Conservation (phyloP, 2,797 vertebrate genomes). For the Gambusia yucatana region DNA sequence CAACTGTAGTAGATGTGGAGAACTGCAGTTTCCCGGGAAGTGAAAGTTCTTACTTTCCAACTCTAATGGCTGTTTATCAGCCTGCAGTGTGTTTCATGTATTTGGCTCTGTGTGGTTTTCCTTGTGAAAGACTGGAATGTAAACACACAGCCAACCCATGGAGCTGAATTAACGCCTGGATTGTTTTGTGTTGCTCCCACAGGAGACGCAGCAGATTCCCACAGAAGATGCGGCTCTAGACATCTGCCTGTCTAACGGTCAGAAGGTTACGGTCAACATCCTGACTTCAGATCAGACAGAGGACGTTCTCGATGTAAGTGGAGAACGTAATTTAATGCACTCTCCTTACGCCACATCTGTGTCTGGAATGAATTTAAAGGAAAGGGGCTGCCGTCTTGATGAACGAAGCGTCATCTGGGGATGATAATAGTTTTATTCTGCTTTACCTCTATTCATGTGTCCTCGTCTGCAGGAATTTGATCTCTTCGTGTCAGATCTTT, state of each 20-base stretch:
- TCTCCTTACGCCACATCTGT: background rate
- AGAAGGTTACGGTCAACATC: conserved; percentile 92
- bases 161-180: conserved; percentile 31
- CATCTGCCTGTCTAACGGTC: conserved; percentile 92
- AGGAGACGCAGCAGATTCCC: conserved; percentile 98
- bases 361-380: background rate
- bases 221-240: conserved; percentile 95
- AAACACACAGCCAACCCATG: conserved; percentile 27
- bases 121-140: conserved; percentile 29
- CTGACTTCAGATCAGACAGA: conserved; percentile 96
- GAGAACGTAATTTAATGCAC: background rate
- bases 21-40: background rate
- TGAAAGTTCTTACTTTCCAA: background rate
- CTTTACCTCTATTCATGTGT: conserved; percentile 3
- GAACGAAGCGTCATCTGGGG: background rate
- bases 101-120: conserved; percentile 18
- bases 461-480: conserved; percentile 6
- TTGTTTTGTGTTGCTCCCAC: conserved; percentile 42
- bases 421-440: background rate
- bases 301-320: conserved; percentile 92
- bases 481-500: conserved; percentile 24
- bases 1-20: background rate
- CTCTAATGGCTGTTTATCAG: background rate
- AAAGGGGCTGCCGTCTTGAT: background rate
- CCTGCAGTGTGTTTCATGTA: background rate